Evolutionary conservation across 2,797 vertebrate genomes (phyloP).

Genomic region (Dromococcyx pavoninus): DNA sequence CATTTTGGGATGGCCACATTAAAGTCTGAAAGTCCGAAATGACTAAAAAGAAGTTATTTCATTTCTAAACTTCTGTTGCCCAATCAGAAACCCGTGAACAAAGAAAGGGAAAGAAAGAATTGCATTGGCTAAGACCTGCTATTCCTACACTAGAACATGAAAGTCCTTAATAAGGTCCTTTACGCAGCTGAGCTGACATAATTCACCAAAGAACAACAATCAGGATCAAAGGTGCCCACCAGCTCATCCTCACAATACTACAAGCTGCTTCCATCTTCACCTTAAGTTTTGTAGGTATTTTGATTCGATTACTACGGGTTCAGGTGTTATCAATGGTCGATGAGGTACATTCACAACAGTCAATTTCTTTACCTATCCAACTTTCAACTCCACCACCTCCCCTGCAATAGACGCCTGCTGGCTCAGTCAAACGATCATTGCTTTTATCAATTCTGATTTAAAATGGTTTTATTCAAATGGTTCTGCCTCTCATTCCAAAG

Average conservation of each 20-base stretch:
- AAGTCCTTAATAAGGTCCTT: slow-evolving; percentile 53
- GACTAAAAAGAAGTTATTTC: slow-evolving; percentile 24
- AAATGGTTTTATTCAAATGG: slow-evolving; percentile 60
- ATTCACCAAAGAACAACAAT: slow-evolving; percentile 64
- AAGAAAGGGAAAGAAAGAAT: slow-evolving; percentile 47
- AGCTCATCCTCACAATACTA: background rate
- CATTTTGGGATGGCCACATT: background rate
- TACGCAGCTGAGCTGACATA: slow-evolving; percentile 57
- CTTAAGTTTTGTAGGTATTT: slow-evolving; percentile 41
- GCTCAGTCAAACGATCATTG: slow-evolving; percentile 43
- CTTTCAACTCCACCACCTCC: background rate
- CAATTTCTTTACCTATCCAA: slow-evolving; percentile 36
- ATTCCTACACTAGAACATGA: slow-evolving; percentile 42
- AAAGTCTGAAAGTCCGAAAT: slow-evolving; percentile 47
- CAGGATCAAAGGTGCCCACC: slow-evolving; percentile 3
- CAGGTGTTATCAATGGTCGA: slow-evolving; percentile 8
- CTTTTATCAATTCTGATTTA: slow-evolving; percentile 60
- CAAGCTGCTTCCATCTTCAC: slow-evolving; percentile 31
- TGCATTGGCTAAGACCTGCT: slow-evolving; percentile 44
- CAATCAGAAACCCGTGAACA: slow-evolving; percentile 65
- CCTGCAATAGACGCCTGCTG: slow-evolving; percentile 44
- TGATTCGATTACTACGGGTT: slow-evolving; percentile 23
- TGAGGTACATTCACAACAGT: slow-evolving; percentile 6
- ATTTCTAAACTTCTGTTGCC: slow-evolving; percentile 52
- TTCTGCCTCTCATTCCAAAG: slow-evolving; percentile 49